Base-by-base conservation (phyloP, 2,888 invertebrate species). In the Zele albiditarsus region DNA sequence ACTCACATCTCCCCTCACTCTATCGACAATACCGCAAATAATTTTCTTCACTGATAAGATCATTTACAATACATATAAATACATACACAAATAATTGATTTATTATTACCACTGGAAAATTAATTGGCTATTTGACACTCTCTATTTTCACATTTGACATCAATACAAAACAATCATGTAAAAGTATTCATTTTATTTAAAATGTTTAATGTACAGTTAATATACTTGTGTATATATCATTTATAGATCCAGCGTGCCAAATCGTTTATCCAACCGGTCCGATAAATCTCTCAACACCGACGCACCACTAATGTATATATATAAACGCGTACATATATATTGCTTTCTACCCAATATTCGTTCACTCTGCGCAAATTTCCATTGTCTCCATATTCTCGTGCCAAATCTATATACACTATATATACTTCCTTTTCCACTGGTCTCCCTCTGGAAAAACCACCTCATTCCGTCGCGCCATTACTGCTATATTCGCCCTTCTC, bases 401-500 rank as follows among this genome's bases (percentile, higher is more conserved):
- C 27, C 46, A 27, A 69, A 69, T 31, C 53, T 68, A n/a, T 68
- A 25, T 38, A 46, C 16, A 46, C 16, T 46, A 10, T 53, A 53
- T 53, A 53, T 53, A 53, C 6, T 53, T 53, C 53, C 28, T 60
- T n/a, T 27, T 27, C 4, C 63, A 5, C 20, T 20, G 33, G n/a
- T 46, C 16, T 42, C 42, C 46, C 53, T n/a, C 16, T 46, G n/a
- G n/a, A n/a, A 53, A 20, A 53, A 53, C n/a, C 53, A n/a, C 8
- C 53, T 20, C 53, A 53, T 46, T 66, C 49, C n/a, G 12, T 28
- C 23, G 31, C 20, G 65, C 25, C 27, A 25, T 46, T 49, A 23
- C 27, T 72, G 20, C 31, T 57, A 66, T 73, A 31, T 57, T 42
- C 58, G 28, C 46, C 63, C 77, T 78, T 77, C 78, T 75, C 75